Evolutionary conservation across 2,797 vertebrate species (phyloP).

Genomic region (Intellagama lesueurii): DNA sequence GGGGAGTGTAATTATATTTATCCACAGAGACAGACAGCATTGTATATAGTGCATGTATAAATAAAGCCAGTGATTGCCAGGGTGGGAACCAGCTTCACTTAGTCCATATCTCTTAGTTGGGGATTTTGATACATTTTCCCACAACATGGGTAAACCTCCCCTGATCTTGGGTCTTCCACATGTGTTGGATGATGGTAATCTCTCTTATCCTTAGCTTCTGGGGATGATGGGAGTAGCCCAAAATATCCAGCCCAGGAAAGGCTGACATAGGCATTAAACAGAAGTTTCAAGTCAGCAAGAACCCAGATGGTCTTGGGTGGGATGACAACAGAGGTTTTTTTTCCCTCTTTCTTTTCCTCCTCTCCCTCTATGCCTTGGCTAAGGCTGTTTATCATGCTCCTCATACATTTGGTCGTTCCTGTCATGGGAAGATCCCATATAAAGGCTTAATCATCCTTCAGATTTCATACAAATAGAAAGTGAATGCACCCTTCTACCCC

Average conservation of each 20-base stretch:
- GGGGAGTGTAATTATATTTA: neutral
- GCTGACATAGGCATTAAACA: neutral
- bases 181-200: neutral
- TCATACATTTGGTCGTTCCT: neutral
- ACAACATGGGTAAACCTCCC: neutral
- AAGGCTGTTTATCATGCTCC: neutral
- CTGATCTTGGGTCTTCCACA: neutral
- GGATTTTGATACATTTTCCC: neutral
- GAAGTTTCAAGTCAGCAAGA: neutral
- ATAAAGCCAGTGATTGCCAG: neutral
- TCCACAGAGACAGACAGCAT: neutral
- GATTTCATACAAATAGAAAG: neutral
- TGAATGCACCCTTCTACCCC: too few species aligned
- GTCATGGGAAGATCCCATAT: neutral
- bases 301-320: constrained; percentile 14
- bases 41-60: neutral
- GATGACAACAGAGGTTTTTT: neutral
- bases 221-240: neutral
- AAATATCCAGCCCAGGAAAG: neutral
- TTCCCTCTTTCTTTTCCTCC: too few species aligned
- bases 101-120: neutral
- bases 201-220: neutral
- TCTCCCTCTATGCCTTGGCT: neutral
- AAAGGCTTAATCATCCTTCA: neutral
- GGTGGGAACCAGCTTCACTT: neutral